Evolutionary conservation across 2,888 invertebrate species (phyloP).

Genomic region (Leucania comma): DNA sequence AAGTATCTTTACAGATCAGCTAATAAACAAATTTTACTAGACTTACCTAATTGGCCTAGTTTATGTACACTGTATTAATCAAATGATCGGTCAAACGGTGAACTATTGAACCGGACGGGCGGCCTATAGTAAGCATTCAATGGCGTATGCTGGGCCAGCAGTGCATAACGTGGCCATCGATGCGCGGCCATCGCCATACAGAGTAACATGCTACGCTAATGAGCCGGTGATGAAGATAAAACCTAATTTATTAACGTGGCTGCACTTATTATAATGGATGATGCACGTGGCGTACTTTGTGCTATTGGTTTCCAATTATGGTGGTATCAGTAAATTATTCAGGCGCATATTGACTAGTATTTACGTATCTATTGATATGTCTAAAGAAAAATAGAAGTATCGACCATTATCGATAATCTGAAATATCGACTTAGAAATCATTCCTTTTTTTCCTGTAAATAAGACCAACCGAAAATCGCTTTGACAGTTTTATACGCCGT

Average conservation of each 20-base stretch:
- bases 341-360: neutral
- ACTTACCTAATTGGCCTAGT: constrained; percentile 5
- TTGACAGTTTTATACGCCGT: constrained; percentile 51
- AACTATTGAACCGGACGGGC: constrained; percentile 49
- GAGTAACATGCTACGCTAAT: constrained; percentile 82
- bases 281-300: constrained; percentile 37
- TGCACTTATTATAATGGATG: constrained; percentile 61
- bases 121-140: constrained; percentile 43
- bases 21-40: neutral
- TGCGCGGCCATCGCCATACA: constrained; percentile 77
- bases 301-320: constrained; percentile 1
- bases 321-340: neutral
- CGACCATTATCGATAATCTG: too few species aligned
- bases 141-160: constrained; percentile 50
- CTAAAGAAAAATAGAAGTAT: neutral
- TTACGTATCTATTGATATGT: neutral
- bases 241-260: constrained; percentile 79
- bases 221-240: constrained; percentile 83
- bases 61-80: constrained; percentile 23
- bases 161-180: constrained; percentile 66
- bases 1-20: neutral
- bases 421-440: neutral
- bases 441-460: constrained; percentile 26
- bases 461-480: constrained; percentile 44
- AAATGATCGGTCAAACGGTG: constrained; percentile 48